Conservation (phyloP, 2,113 vertebrate species). For the Macquaria australasica region DNA sequence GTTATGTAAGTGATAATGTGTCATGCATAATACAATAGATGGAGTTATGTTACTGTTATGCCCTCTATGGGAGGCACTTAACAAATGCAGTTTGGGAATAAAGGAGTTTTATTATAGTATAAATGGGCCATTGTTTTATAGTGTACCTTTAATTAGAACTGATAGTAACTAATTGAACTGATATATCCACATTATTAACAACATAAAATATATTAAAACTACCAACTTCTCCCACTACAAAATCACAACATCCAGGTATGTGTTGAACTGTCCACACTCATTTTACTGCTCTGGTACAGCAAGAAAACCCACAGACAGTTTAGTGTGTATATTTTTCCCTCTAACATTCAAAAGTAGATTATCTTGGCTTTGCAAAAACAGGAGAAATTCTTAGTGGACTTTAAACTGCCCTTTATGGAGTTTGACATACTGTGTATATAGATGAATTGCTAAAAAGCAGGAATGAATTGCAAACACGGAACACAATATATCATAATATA, state of each 20-base stretch:
- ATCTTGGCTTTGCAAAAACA: not conserved
- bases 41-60: slow-evolving; percentile 13
- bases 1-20: not conserved
- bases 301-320: not conserved
- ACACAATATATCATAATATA: not conserved
- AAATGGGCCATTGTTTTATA: not conserved
- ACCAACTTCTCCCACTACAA: not conserved
- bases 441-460: not conserved
- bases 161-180: not conserved
- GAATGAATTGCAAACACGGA: not conserved
- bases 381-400: no score
- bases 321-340: not conserved
- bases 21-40: not conserved
- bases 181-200: not conserved
- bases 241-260: not conserved
- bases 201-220: not conserved
- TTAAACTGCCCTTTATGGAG: not conserved
- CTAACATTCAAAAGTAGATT: not conserved
- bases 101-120: not conserved
- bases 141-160: not conserved
- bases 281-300: not conserved
- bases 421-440: not conserved
- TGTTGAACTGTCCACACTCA: not conserved
- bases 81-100: slow-evolving; percentile 27
- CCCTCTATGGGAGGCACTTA: slow-evolving; percentile 34